Conservation (phyloP, 1,140 invertebrate genomes). For the Theocolax elegans region DNA sequence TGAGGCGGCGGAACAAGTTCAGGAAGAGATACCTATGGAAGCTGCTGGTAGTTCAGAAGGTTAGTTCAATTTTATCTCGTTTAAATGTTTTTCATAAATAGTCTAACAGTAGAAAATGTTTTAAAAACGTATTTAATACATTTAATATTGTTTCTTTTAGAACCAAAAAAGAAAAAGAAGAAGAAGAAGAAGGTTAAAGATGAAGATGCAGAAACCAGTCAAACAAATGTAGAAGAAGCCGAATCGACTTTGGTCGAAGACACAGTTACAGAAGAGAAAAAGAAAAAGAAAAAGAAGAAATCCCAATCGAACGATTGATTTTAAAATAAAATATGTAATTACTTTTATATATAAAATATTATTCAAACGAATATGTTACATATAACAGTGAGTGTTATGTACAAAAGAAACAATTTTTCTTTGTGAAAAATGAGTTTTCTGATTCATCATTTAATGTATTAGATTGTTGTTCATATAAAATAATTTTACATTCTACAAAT, state of each 20-base stretch:
- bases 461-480: not conserved
- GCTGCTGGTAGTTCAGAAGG: not conserved
- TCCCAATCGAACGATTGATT: slow-evolving; percentile 47
- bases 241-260: slow-evolving; percentile 27
- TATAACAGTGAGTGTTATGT: slow-evolving; percentile 20
- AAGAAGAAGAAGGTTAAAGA: slow-evolving; percentile 55
- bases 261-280: slow-evolving; percentile 48
- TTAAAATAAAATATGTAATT: slow-evolving; percentile 7
- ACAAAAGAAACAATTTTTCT: slow-evolving; percentile 2
- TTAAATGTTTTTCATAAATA: no score
- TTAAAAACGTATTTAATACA: no score
- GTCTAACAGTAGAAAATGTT: no score
- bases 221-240: slow-evolving; percentile 28
- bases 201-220: slow-evolving; percentile 51
- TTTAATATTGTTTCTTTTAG: slow-evolving; percentile 41
- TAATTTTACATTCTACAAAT: slow-evolving; percentile 13
- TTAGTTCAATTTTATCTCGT: slow-evolving; percentile 11
- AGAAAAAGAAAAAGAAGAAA: slow-evolving; percentile 65
- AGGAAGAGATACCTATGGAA: not conserved
- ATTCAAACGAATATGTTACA: not conserved
- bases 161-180: slow-evolving; percentile 63
- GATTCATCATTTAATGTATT: slow-evolving; percentile 1
- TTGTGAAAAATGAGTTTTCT: not conserved
- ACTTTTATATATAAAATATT: slow-evolving; percentile 21
- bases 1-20: slow-evolving; percentile 31